Conservation (phyloP, 2,113 vertebrate species). For the Gopherus flavomarginatus region DNA sequence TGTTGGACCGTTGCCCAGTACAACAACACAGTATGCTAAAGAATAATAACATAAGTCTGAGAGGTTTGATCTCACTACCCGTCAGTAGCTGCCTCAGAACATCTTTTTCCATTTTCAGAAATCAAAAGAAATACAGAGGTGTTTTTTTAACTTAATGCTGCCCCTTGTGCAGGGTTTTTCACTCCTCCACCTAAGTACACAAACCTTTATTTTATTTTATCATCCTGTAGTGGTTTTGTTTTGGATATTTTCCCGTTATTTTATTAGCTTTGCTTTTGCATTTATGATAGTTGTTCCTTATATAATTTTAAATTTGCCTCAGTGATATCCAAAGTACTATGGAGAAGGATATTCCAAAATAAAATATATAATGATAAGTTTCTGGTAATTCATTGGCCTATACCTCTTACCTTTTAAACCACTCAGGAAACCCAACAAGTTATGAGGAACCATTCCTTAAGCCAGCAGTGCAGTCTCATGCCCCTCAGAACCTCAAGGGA, state of each 20-base stretch:
- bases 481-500: neutral
- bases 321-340: neutral
- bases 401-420: neutral
- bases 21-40: neutral
- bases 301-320: neutral
- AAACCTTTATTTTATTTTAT: neutral
- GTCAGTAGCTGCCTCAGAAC: neutral
- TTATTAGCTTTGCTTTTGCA: neutral
- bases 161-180: neutral
- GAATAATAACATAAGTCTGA: neutral
- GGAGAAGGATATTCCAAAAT: constrained; percentile 37
- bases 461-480: neutral
- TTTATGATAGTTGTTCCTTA: neutral
- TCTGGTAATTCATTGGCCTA: constrained; percentile 9
- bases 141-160: constrained; percentile 5
- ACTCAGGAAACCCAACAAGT: neutral
- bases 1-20: neutral
- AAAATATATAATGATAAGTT: constrained; percentile 13
- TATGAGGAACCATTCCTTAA: neutral
- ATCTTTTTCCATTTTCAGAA: neutral
- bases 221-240: neutral
- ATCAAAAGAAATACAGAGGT: neutral
- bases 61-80: neutral
- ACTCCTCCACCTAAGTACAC: neutral
- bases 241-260: constrained; percentile 33